Percentiles rank a stretch among this genome's conserved stretches.
These are phyloP conservation scores for Siphamia tubifer DNA, from an alignment of 2,113 vertebrate species.

Conservation along the genomic window DNA sequence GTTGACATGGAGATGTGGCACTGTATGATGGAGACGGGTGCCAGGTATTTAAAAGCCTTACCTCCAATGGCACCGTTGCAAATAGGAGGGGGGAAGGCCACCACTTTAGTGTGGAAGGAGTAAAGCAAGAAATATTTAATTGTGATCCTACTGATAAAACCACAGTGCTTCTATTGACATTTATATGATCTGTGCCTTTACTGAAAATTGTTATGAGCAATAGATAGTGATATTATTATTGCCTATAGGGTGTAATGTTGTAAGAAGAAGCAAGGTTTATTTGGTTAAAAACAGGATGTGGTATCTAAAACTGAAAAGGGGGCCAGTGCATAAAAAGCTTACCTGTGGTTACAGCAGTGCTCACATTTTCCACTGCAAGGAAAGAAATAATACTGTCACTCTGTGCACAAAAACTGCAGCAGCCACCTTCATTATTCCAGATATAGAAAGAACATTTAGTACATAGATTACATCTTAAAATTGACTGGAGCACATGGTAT, in stretches of 20 bases:
- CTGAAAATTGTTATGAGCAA: not conserved
- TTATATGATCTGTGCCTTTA: not conserved
- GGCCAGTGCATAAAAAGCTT: slow-evolving; percentile 13
- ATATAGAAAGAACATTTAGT: not conserved
- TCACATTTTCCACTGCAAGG: slow-evolving; percentile 81
- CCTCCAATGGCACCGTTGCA: slow-evolving; percentile 79
- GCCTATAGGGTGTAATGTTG: not conserved
- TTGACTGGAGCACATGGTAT: not conserved
- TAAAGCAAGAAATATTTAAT: slow-evolving; percentile 66
- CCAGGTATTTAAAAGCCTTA: slow-evolving; percentile 58
- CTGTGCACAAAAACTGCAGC: not conserved
- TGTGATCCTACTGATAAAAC: slow-evolving; percentile 1
- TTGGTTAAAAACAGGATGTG: slow-evolving; percentile 39
- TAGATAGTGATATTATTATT: not conserved
- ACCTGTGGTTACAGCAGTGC: slow-evolving; percentile 76
- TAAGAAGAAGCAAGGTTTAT: not conserved
- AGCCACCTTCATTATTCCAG: not conserved
- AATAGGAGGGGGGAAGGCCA: slow-evolving; percentile 77
- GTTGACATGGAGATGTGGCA: not conserved
- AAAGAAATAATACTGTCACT: not conserved
- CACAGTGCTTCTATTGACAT: not conserved
- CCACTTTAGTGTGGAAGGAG: slow-evolving; percentile 71
- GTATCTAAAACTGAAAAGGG: not conserved
- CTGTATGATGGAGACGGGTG: not conserved
- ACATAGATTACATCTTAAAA: no score